phyloP scores from a whole-genome alignment of 1,140 invertebrate species.

The Drosophila biarmipes region DNA sequence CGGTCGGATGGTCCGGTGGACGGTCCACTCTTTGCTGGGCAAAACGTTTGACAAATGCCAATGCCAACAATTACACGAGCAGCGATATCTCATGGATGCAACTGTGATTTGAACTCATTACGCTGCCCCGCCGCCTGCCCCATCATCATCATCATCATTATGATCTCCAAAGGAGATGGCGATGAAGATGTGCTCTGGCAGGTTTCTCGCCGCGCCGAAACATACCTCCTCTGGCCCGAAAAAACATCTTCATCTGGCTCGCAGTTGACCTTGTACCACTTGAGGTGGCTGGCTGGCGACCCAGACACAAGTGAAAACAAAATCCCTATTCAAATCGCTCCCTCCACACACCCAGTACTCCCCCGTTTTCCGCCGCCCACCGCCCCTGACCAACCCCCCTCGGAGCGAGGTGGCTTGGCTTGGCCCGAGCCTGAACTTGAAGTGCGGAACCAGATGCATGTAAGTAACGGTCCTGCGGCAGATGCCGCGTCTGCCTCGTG shows the following conservation, averaged over 20 bases:
- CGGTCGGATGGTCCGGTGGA: constrained; percentile 24
- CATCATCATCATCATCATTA: constrained; percentile 29
- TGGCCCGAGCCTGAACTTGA: constrained; percentile 73
- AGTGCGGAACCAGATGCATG: constrained; percentile 80
- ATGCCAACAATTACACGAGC: constrained; percentile 79
- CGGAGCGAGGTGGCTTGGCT: constrained; percentile 43
- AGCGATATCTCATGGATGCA: constrained; percentile 58
- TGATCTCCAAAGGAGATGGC: constrained; percentile 25
- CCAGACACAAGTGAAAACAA: constrained; percentile 82
- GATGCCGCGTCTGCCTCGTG: constrained; percentile 71
- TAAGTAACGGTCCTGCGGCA: constrained; percentile 79
- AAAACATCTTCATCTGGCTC: constrained; percentile 57
- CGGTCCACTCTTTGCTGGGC: constrained; percentile 34
- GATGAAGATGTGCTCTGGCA: constrained; percentile 22
- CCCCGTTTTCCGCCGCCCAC: background rate
- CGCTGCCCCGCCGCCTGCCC: constrained; percentile 43
- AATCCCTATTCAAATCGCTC: constrained; percentile 78
- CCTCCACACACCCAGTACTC: constrained; percentile 24
- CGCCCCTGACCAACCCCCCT: constrained; percentile 2
- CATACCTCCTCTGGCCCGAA: background rate
- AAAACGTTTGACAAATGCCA: constrained; percentile 79
- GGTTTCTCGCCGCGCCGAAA: constrained; percentile 3
- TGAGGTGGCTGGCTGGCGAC: constrained; percentile 54
- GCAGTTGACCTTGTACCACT: constrained; percentile 76
- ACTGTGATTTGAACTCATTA: constrained; percentile 75